Evolutionary conservation across 2,797 vertebrate genomes (phyloP), one percentile per base, ranked within the genome.

Genomic region (Furcifer pardalis): DNA sequence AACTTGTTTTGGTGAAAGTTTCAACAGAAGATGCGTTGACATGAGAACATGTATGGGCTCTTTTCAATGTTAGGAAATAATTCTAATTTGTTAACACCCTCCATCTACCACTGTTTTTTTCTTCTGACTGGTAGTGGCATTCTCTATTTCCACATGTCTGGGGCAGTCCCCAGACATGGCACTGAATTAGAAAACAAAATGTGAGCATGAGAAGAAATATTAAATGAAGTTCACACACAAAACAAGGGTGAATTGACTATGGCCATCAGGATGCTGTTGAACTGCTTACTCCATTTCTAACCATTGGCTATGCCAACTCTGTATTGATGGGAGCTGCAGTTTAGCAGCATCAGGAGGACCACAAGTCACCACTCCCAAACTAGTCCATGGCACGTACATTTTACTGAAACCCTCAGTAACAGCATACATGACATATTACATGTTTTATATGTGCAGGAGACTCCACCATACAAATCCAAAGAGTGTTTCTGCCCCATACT

Each of bases 1-100:
- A 13, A 35, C 21, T 66, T 69, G 84, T 88, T 89, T 44, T 89
- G 65, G 65, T 90, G 86, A 72, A 87, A 21, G 5, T 10, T 91
- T 88, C 80, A 89, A 59, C 87, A 69, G 46, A 73, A 10, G 46
- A 19, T 17, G 74, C 35, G 83, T 46, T 0, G 75, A 56, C 17
- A 56, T 44, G 46, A 59, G 0, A 46, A 66, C 7, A 71, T 88
- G 9, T 72, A 5, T 8, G 65, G 79, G 6, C 62, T 10, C n/a
- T 62, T 84, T 71, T 80, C 21, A 0, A 79, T 81, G 23, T 59
- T 40, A 27, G 84, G 79, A 92, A 6, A n/a, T 37, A 75, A 46
- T 85, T 27, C 80, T 85, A 82, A 6, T 56, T 56, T 56, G 52
- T 21, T 19, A 19, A 56, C 2, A 40, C 13, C 62, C 71, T 63